Conservation (phyloP, 1,140 invertebrate species). For the Neodiprion fabricii region DNA sequence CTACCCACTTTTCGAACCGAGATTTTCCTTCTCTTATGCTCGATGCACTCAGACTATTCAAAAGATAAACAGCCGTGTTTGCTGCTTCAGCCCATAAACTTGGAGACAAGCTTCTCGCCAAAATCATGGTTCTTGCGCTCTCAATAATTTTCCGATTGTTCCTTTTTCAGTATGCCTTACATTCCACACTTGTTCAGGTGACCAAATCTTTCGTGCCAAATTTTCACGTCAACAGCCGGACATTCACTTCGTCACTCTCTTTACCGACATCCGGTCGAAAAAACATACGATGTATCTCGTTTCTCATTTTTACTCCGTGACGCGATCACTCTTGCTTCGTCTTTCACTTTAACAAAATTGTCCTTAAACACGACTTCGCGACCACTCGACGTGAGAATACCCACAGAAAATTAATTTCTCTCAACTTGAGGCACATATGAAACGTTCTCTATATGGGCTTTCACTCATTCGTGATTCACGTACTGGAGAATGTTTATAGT, state of each 20-base stretch:
- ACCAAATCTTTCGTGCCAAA: constrained; percentile 26
- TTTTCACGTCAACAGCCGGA: constrained; percentile 15
- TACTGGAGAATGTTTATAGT: constrained; percentile 6
- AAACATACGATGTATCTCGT: constrained; percentile 11
- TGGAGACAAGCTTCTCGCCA: neutral
- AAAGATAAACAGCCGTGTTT: too few species aligned
- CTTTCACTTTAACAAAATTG: constrained; percentile 16
- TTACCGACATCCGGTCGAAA: constrained; percentile 12
- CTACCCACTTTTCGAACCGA: too few species aligned
- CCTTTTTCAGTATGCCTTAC: constrained; percentile 23
- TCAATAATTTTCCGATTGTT: neutral
- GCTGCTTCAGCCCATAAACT: constrained; percentile 50
- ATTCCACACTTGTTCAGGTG: constrained; percentile 23
- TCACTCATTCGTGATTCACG: constrained; percentile 10
- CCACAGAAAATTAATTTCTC: constrained; percentile 31
- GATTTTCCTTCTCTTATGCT: neutral
- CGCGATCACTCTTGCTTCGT: constrained; percentile 25
- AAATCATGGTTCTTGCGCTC: too few species aligned
- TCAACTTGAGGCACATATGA: constrained; percentile 19
- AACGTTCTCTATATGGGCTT: constrained; percentile 13
- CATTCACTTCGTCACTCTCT: neutral
- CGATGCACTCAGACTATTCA: too few species aligned
- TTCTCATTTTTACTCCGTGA: constrained; percentile 13
- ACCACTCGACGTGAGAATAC: constrained; percentile 21
- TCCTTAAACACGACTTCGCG: constrained; percentile 23